phyloP scores from a whole-genome alignment of 2,113 vertebrate species.

The Lepus timidus region DNA sequence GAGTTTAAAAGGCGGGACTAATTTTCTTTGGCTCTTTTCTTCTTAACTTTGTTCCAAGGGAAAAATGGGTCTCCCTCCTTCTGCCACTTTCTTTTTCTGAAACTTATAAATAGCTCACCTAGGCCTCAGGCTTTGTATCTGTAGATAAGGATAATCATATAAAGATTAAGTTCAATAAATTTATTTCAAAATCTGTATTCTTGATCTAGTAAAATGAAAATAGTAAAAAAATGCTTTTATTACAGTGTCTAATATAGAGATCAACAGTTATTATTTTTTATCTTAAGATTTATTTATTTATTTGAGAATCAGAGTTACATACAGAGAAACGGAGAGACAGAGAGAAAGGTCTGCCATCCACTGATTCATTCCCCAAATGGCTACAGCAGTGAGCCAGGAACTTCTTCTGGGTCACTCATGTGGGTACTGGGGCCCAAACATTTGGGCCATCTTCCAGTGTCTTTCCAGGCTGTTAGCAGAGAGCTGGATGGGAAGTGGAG shows the following conservation, averaged over 20 bases:
- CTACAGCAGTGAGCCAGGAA: no score
- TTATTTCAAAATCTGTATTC: constrained; percentile 3
- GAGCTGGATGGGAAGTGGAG: no score
- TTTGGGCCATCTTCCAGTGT: no score
- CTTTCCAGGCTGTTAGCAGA: no score
- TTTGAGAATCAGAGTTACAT: no score
- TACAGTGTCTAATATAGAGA: neutral
- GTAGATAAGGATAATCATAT: constrained; percentile 12
- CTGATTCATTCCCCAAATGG: no score
- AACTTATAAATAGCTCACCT: constrained; percentile 10
- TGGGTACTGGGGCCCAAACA: no score
- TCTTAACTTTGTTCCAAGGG: neutral
- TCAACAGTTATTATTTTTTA: neutral
- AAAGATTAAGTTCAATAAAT: constrained; percentile 54
- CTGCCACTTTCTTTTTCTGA: constrained; percentile 8
- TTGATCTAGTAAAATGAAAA: constrained; percentile 33
- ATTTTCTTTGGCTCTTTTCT: constrained; percentile 23
- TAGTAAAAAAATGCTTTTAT: constrained; percentile 4
- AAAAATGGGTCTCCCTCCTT: neutral
- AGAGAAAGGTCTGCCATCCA: no score
- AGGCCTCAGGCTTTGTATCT: constrained; percentile 1
- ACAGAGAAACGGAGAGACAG: no score
- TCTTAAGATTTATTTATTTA: neutral
- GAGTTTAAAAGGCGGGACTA: neutral
- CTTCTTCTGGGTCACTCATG: no score